Evolutionary conservation across 2,797 vertebrate species (phyloP).

Genomic region (Melanogrammus aeglefinus): DNA sequence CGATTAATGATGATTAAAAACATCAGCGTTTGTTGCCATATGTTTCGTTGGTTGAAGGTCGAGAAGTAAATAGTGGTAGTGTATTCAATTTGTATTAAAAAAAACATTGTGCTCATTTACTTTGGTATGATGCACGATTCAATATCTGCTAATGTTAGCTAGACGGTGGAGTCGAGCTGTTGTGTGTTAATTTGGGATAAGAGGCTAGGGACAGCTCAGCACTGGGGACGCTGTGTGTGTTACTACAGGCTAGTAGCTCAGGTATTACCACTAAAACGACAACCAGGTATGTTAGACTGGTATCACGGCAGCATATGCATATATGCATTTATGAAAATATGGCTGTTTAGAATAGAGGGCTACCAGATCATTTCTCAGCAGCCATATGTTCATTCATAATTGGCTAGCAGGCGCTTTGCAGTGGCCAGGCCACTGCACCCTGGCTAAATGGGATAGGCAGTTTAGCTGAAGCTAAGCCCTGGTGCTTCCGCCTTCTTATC

Average conservation of each 20-base stretch:
- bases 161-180: not conserved
- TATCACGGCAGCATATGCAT: not conserved
- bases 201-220: not conserved
- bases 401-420: constrained; percentile 8
- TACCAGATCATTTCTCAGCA: not conserved
- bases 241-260: not conserved
- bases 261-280: not conserved
- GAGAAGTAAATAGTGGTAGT: not conserved
- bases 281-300: not conserved
- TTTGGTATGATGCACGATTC: not conserved
- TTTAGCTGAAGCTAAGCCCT: constrained; percentile 63
- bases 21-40: not conserved
- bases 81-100: not conserved
- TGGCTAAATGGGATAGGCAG: constrained; percentile 26
- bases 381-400: constrained; percentile 38
- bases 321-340: no score
- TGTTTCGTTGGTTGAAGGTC: not conserved
- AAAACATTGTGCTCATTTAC: no score
- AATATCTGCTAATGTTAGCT: not conserved
- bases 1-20: not conserved
- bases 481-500: constrained; percentile 60
- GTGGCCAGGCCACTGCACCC: not conserved
- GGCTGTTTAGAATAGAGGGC: not conserved
- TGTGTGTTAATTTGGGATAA: not conserved
- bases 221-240: not conserved